phyloP scores from a whole-genome alignment of 2,113 vertebrate species.

The Oreochromis tanganicae region DNA sequence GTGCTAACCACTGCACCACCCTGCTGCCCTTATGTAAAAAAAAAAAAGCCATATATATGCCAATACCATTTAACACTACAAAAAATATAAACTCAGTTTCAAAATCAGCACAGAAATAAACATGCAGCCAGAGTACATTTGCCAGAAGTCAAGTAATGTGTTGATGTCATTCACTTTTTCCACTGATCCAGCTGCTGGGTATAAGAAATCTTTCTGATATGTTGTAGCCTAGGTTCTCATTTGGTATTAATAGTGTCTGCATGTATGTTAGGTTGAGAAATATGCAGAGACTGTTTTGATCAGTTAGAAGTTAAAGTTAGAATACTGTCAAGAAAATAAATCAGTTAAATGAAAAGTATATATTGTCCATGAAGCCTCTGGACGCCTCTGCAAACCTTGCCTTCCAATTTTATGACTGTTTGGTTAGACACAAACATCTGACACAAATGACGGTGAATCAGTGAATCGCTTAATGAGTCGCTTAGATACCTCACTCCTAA shows the following conservation, averaged over 20 bases:
- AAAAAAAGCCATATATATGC: not conserved
- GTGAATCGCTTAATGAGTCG: fast-evolving
- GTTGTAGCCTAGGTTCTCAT: not conserved
- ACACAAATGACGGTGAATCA: not conserved
- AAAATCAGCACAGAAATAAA: not conserved
- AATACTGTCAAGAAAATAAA: not conserved
- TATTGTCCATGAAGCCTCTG: not conserved
- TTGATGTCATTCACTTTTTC: not conserved
- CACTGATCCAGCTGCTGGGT: not conserved
- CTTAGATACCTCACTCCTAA: not conserved
- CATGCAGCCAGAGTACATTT: not conserved
- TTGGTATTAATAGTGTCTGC: not conserved
- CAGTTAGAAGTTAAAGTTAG: not conserved
- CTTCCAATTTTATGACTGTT: not conserved
- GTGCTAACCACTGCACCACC: not conserved
- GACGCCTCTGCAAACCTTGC: not conserved
- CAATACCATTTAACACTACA: not conserved
- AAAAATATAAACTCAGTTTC: not conserved
- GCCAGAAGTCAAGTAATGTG: not conserved
- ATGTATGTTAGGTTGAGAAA: not conserved
- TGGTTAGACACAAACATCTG: not conserved
- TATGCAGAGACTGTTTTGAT: not conserved
- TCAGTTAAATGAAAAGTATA: not conserved
- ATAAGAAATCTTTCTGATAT: not conserved
- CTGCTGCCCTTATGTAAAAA: not conserved